These are phyloP conservation scores for Anser cygnoides DNA, from an alignment of 2,113 vertebrate species.

Conservation along the genomic window DNA sequence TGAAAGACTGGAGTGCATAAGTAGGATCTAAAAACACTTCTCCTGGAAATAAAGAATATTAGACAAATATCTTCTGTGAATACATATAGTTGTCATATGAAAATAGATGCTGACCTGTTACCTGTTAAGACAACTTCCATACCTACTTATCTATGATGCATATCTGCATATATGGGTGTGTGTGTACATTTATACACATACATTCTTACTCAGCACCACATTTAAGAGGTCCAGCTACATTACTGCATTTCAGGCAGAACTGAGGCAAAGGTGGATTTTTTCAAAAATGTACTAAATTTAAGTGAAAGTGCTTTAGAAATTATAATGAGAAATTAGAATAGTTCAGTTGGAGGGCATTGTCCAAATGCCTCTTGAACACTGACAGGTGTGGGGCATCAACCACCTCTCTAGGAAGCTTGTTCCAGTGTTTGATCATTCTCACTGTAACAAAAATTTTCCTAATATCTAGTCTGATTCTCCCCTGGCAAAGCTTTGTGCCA, in stretches of 20 bases:
- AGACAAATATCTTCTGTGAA: background rate
- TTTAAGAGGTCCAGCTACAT: background rate
- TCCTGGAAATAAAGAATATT: background rate
- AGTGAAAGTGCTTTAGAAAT: background rate
- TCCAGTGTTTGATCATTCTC: background rate
- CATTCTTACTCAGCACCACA: background rate
- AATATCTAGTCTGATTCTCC: background rate
- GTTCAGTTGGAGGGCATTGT: background rate
- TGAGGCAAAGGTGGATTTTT: background rate
- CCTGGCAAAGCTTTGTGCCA: background rate
- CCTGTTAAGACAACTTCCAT: background rate
- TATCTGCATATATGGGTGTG: background rate
- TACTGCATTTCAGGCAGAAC: background rate
- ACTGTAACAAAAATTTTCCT: background rate
- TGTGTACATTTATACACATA: background rate
- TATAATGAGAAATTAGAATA: background rate
- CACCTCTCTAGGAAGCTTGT: too few species aligned
- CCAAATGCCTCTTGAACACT: background rate
- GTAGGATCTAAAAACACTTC: background rate
- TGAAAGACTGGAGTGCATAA: background rate
- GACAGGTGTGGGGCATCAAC: too few species aligned
- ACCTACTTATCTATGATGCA: background rate
- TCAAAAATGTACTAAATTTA: background rate
- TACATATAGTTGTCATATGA: background rate
- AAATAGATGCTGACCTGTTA: background rate